A percentile compares a stretch with the other conserved stretches of the same genome.
These are phyloP conservation scores for Scortum barcoo DNA, from an alignment of 2,113 vertebrate species.

Conservation along the genomic window DNA sequence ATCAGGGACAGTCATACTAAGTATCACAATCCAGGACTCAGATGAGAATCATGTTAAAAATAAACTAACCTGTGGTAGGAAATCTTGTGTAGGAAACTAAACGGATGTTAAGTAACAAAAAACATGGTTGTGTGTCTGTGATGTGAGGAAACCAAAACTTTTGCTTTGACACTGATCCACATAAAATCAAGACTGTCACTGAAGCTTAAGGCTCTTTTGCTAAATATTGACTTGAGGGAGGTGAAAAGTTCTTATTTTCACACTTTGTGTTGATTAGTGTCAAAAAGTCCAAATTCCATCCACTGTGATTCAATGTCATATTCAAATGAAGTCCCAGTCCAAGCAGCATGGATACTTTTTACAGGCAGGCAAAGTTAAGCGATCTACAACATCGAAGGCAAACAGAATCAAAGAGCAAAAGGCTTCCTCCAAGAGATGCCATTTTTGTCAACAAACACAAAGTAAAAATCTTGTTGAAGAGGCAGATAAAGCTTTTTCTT, in stretches of 20 bases:
- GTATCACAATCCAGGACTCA: neutral
- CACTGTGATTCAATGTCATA: neutral
- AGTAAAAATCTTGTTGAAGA: neutral
- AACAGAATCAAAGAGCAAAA: neutral
- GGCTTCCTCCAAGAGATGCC: neutral
- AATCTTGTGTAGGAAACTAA: too few relatives aligned
- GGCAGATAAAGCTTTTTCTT: neutral
- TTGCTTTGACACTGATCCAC: too few relatives aligned
- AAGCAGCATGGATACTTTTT: neutral
- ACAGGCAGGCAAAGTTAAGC: too few relatives aligned
- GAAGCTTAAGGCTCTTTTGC: too few relatives aligned
- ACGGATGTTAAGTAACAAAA: too few relatives aligned
- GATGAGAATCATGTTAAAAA: neutral
- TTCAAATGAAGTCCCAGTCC: neutral
- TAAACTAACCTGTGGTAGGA: too few relatives aligned
- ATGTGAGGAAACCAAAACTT: neutral
- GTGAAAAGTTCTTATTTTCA: too few relatives aligned
- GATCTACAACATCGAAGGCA: too few relatives aligned
- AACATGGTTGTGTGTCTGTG: neutral
- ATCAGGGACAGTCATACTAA: neutral
- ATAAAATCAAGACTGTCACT: too few relatives aligned
- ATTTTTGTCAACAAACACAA: neutral
- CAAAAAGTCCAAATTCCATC: neutral
- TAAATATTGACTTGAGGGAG: too few relatives aligned
- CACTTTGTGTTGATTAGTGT: neutral